These are phyloP conservation scores for Actinopyga echinites DNA, from an alignment of 53 echinoderm and acorn worm species.

Conservation along the genomic window DNA sequence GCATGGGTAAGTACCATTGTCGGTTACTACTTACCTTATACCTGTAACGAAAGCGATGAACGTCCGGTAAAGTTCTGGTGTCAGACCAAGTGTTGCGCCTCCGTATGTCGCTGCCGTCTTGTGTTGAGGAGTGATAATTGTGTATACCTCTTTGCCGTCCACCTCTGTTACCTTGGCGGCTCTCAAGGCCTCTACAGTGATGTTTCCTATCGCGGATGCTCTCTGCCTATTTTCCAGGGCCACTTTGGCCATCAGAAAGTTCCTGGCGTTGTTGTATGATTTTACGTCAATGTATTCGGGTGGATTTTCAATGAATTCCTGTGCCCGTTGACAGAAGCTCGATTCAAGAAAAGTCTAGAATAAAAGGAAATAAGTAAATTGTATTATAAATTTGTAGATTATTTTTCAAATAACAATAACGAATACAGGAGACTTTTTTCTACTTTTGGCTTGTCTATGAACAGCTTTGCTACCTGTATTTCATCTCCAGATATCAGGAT, in stretches of 20 bases:
- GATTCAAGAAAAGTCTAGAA: background rate
- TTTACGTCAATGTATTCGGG: background rate
- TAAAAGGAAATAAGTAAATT: background rate
- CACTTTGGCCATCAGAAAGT: background rate
- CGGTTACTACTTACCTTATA: too few species aligned
- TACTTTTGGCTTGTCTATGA: background rate
- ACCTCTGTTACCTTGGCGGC: background rate
- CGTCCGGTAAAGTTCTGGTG: background rate
- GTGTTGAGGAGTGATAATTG: background rate
- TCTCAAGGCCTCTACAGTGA: background rate
- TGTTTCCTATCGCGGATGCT: background rate
- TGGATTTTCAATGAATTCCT: background rate
- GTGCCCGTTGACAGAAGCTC: background rate
- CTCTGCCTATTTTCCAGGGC: conserved; percentile 10
- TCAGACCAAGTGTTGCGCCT: background rate
- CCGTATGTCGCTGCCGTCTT: conserved; percentile 4
- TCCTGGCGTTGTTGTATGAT: background rate
- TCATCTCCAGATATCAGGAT: background rate
- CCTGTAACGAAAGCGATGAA: background rate
- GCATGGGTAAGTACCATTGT: too few species aligned
- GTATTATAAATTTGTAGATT: background rate
- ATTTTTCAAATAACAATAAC: too few species aligned
- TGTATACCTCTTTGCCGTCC: background rate
- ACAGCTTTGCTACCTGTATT: background rate
- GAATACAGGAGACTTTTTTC: too few species aligned